Base-by-base conservation (phyloP, 2,113 vertebrate species). In the Strigops habroptila region DNA sequence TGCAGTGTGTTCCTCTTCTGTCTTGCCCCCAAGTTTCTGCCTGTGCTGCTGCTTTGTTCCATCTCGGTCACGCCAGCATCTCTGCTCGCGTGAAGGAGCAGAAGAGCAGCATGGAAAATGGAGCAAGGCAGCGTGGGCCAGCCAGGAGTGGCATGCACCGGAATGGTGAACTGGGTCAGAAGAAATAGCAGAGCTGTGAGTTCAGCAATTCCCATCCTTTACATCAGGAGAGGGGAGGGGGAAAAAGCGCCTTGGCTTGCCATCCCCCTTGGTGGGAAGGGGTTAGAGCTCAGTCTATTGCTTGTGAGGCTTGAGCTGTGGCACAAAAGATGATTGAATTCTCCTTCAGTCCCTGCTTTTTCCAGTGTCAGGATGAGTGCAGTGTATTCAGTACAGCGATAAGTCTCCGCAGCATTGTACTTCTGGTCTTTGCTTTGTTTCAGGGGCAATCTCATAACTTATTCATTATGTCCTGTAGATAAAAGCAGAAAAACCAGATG, bases 101-200 rank as follows among this genome's bases (percentile, higher is more conserved):
- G 91, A 43, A 85, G 93, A 91, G 91, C 86, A 82, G 92, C 70
- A 3, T 46, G 92, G 93, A 94, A 96, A 95, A 88, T 85, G 63
- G 96, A 95, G 88, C 91, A n/a, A 67, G 95, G 85, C 94, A 90
- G 90, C 33, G 33, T 91, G 76, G 96, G 82, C 95, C 93, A 75
- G 91, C 69, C 89, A 48, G 84, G 95, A 95, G 89, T 69, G 79
- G 90, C 60, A 0, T 84, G 83, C 0, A 4, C 86, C 0, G 15
- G 65, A 84, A 44, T 82, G 89, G 93, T 88, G 96, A 97, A 95
- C 91, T 96, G 63, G 97, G 96, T 96, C 97, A 97, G 94, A 93
- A 96, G 91, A 69, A 96, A 90, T 46, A 94, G 86, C 87, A 64
- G 85, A 82, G 95, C 92, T 94, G 91, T 96, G 88, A 90, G 94